Evolutionary conservation across 2,888 invertebrate species (phyloP), one percentile per base, ranked within the genome.

Genomic region (Pyrrhia umbra): DNA sequence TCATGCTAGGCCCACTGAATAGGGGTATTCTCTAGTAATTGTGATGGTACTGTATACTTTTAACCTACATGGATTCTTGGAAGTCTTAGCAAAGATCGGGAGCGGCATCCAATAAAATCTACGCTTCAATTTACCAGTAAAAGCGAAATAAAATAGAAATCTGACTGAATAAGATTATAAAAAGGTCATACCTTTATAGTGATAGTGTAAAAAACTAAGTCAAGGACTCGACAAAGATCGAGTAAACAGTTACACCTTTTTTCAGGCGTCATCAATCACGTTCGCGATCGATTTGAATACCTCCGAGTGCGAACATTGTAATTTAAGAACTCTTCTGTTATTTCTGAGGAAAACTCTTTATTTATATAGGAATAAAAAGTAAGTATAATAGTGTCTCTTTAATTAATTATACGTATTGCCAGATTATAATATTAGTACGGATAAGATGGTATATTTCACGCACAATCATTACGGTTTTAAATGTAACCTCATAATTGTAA

Each of bases 191-290:
- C 47, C 43, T 54, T 46, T 42, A n/a, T 34, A 62, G 47, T 57
- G 52, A 58, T 55, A 58, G 37, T 40, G 56, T 70, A 69, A 57
- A 59, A 76, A 75, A 57, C 52, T 42, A 45, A 78, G 75, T 62
- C 75, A 69, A 78, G 75, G 75, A 34, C 39, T 54, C 71, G 15
- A 51, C 25, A 45, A 54, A 59, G 55, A 54, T 65, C 61, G 54
- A 30, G 56, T 43, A 45, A 55, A 60, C 50, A 50, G 55, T 74
- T 27, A 68, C 59, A 75, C 42, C 46, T 60, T 75, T 68, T 59
- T 47, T 50, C 65, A 30, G 50, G 21, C 30, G 6, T 64, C 70
- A 64, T 70, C 64, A 75, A 72, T 75, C 71, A 70, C 52, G 15
- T 6, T 30, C 47, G 40, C 54, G 18, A 40, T 45, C 59, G 68